phyloP scores from a whole-genome alignment of 2,113 vertebrate species.

The Cromileptes altivelis region DNA sequence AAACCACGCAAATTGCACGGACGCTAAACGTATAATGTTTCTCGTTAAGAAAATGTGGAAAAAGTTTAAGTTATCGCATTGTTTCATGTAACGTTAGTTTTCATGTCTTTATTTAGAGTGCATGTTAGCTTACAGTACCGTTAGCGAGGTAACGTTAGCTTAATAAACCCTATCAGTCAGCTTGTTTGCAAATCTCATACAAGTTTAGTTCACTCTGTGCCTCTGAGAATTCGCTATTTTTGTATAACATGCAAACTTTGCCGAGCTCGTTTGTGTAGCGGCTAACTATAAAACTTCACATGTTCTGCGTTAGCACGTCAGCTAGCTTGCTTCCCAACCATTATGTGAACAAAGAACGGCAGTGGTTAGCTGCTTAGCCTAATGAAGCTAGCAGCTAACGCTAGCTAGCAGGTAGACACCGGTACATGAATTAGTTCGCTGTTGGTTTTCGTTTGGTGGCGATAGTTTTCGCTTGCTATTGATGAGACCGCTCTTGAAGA shows the following conservation, averaged over 20 bases:
- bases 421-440: neutral
- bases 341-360: conserved; percentile 74
- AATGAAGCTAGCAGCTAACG: conserved; percentile 60
- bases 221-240: neutral
- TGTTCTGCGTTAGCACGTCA: conserved; percentile 30
- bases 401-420: conserved; percentile 10
- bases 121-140: conserved; percentile 68
- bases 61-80: conserved; percentile 65
- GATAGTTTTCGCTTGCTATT: neutral
- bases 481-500: neutral
- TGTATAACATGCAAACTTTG: neutral
- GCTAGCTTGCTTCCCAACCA: conserved; percentile 52
- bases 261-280: neutral
- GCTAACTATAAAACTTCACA: neutral
- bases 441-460: neutral
- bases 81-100: conserved; percentile 47
- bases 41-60: neutral
- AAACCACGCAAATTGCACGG: neutral
- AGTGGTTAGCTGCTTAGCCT: conserved; percentile 61
- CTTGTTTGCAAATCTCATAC: neutral
- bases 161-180: neutral
- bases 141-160: conserved; percentile 60
- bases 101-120: conserved; percentile 72
- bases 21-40: neutral
- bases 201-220: neutral